phyloP scores from a whole-genome alignment of 2,113 vertebrate species.

The Psephotus haematonotus region DNA sequence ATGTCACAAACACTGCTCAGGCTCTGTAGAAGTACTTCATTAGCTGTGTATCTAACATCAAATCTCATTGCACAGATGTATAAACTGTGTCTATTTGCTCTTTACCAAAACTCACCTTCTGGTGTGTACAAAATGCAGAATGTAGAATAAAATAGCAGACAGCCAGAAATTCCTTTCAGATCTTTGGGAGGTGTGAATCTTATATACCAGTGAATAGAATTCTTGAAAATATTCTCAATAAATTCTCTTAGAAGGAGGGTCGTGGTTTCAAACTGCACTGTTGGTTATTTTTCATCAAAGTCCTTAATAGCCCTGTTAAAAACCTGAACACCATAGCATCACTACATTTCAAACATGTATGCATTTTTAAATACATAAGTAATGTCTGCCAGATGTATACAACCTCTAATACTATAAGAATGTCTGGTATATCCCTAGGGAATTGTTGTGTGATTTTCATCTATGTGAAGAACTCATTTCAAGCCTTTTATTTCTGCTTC shows the following conservation, averaged over 20 bases:
- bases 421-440: background rate
- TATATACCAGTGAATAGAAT: background rate
- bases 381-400: background rate
- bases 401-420: background rate
- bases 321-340: background rate
- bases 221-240: background rate
- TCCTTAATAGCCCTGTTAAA: background rate
- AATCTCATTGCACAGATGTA: background rate
- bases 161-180: background rate
- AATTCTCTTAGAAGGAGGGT: background rate
- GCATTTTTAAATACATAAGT: background rate
- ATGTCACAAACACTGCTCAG: background rate
- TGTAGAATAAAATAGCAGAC: background rate
- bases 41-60: background rate
- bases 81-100: background rate
- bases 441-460: background rate
- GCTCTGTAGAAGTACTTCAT: background rate
- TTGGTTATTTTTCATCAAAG: background rate
- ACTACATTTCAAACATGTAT: background rate
- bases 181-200: background rate
- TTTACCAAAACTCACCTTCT: background rate
- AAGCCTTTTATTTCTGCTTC: slow-evolving; percentile 17
- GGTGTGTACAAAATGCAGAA: background rate
- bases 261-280: background rate
- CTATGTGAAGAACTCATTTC: background rate